A percentile compares a stretch with the other conserved stretches of the same genome.
phyloP scores from a whole-genome alignment of 2,888 invertebrate species.

The Ecliptopera silaceata region DNA sequence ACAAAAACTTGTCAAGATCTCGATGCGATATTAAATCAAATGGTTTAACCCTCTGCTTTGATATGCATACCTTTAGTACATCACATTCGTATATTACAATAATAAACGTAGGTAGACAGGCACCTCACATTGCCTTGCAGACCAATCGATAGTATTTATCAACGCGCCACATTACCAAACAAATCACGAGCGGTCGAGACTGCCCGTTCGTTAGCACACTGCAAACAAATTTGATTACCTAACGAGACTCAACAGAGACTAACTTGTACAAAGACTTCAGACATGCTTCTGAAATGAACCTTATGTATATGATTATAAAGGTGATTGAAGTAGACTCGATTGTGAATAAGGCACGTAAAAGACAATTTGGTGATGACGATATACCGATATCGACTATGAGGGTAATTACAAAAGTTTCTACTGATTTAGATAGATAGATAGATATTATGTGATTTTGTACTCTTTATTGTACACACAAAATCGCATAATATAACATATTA shows the following conservation, averaged over 20 bases:
- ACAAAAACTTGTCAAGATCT: no score
- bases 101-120: no score
- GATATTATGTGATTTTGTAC: no score
- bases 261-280: slow-evolving; percentile 25
- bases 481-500: no score
- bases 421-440: no score
- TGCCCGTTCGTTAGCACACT: slow-evolving; percentile 68
- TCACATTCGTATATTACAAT: background rate
- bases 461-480: no score
- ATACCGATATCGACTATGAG: no score
- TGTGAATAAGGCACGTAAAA: slow-evolving; percentile 1
- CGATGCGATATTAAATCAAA: no score
- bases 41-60: no score
- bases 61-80: background rate
- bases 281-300: slow-evolving; percentile 19
- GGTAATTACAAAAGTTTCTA: no score
- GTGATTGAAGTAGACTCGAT: slow-evolving; percentile 9
- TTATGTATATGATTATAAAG: slow-evolving; percentile 11
- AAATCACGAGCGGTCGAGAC: slow-evolving; percentile 57
- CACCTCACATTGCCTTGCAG: slow-evolving; percentile 13
- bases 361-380: slow-evolving; percentile 17
- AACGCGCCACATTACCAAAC: slow-evolving; percentile 51
- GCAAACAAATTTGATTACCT: slow-evolving; percentile 79
- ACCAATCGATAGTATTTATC: slow-evolving; percentile 29
- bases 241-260: slow-evolving; percentile 53